A percentile compares a stretch with the other conserved stretches of the same genome.
These are phyloP conservation scores for Agapornis roseicollis DNA, from an alignment of 2,113 vertebrate genomes.

Conservation along the genomic window DNA sequence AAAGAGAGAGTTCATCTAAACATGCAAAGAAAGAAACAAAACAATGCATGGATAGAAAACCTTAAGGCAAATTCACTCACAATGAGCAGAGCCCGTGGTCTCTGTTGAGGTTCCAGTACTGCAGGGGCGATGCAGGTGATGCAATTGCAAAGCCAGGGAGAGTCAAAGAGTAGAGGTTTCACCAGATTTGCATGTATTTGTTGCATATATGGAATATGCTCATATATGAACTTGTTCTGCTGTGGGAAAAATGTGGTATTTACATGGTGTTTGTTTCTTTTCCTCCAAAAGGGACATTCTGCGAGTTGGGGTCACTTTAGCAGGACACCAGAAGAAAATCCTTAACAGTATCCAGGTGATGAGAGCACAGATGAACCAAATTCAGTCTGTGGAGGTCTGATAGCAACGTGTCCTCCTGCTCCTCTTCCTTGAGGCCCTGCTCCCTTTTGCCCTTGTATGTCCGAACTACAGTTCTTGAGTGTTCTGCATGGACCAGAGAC, in stretches of 20 bases:
- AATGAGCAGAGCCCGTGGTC: background rate
- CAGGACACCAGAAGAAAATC: constrained; percentile 98
- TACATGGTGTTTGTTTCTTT: constrained; percentile 17
- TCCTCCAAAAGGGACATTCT: constrained; percentile 87
- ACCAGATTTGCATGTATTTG: background rate
- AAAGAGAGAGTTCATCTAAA: background rate
- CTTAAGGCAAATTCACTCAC: background rate
- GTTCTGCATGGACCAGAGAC: constrained; percentile 60
- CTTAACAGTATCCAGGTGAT: constrained; percentile 97
- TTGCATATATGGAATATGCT: background rate
- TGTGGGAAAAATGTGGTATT: background rate
- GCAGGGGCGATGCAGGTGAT: background rate
- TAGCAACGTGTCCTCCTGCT: constrained; percentile 17
- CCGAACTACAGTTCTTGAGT: constrained; percentile 33
- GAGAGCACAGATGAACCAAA: constrained; percentile 98
- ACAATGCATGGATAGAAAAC: background rate
- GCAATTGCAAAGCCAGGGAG: background rate
- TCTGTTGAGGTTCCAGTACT: background rate
- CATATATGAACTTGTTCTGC: background rate
- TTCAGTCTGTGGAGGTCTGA: constrained; percentile 98
- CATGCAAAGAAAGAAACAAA: background rate
- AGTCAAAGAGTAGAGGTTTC: background rate
- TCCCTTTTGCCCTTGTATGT: constrained; percentile 56
- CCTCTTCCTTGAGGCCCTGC: constrained; percentile 62
- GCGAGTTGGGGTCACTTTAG: constrained; percentile 90